Conservation (phyloP, 2,113 vertebrate species). For the Nothobranchius furzeri region DNA sequence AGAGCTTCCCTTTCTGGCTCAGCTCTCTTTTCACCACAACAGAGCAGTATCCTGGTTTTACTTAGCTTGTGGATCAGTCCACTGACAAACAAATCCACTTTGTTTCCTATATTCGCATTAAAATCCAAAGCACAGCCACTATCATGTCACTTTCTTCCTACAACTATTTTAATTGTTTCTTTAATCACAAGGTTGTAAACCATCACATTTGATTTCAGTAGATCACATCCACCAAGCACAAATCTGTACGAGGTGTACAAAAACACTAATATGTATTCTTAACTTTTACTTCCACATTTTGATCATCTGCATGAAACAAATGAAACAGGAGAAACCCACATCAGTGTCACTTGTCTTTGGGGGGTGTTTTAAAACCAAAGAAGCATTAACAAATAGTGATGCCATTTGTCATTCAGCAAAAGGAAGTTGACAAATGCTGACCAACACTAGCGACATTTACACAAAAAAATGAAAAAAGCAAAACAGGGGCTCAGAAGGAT, state of each 20-base stretch:
- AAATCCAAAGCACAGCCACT: slow-evolving; percentile 67
- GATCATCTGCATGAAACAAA: slow-evolving; percentile 9
- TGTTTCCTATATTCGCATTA: slow-evolving; percentile 78
- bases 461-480: slow-evolving; percentile 57
- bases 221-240: neutral
- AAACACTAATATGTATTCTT: neutral
- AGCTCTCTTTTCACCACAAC: too few relatives aligned
- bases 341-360: slow-evolving; percentile 17
- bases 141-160: slow-evolving; percentile 59
- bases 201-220: slow-evolving; percentile 16
- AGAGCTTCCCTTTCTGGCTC: too few relatives aligned
- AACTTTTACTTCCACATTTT: slow-evolving; percentile 9
- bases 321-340: slow-evolving; percentile 14
- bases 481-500: slow-evolving; percentile 58
- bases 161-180: slow-evolving; percentile 61
- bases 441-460: slow-evolving; percentile 50
- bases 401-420: slow-evolving; percentile 48
- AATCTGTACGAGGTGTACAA: neutral
- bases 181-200: slow-evolving; percentile 39
- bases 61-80: slow-evolving; percentile 40
- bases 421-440: slow-evolving; percentile 51
- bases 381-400: slow-evolving; percentile 14
- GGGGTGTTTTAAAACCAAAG: slow-evolving; percentile 11
- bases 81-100: slow-evolving; percentile 73
- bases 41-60: neutral